Percentiles rank a stretch among this genome's conserved stretches.
phyloP scores from a whole-genome alignment of 2,113 vertebrate genomes.

The Myotis brandtii region DNA sequence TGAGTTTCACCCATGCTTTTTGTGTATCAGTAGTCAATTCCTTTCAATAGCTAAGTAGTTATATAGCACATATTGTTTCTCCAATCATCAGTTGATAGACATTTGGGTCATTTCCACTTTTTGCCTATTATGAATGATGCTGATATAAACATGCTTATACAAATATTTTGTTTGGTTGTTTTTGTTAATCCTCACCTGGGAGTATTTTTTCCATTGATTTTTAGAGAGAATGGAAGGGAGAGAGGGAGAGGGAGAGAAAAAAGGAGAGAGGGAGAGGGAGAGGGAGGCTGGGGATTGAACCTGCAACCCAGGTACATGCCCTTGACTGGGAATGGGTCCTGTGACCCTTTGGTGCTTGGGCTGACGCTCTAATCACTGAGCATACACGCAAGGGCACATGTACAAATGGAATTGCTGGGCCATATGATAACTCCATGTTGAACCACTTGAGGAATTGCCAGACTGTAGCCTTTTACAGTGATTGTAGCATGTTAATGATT shows the following conservation, averaged over 20 bases:
- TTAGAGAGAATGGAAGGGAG: too few species aligned
- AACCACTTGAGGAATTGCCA: constrained; percentile 24
- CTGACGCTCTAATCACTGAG: too few species aligned
- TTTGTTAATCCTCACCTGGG: too few species aligned
- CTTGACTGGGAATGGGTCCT: too few species aligned
- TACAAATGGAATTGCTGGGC: neutral
- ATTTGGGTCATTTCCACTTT: constrained; percentile 46
- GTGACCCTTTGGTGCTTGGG: too few species aligned
- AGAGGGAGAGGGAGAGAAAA: too few species aligned
- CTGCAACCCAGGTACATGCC: too few species aligned
- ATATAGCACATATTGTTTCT: neutral
- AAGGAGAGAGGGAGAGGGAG: too few species aligned
- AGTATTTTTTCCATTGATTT: too few species aligned
- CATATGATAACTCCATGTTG: neutral
- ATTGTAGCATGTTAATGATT: constrained; percentile 5
- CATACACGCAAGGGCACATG: too few species aligned
- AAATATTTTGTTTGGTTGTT: neutral
- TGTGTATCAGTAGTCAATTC: constrained; percentile 5
- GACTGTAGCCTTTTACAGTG: neutral
- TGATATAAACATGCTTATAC: constrained; percentile 35
- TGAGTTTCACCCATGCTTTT: neutral
- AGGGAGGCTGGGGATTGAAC: too few species aligned
- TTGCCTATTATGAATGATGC: neutral
- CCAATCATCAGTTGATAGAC: neutral
- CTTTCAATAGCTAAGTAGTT: constrained; percentile 14